Conservation (phyloP, 2,113 vertebrate genomes). For the Dicerorhinus sumatrensis region DNA sequence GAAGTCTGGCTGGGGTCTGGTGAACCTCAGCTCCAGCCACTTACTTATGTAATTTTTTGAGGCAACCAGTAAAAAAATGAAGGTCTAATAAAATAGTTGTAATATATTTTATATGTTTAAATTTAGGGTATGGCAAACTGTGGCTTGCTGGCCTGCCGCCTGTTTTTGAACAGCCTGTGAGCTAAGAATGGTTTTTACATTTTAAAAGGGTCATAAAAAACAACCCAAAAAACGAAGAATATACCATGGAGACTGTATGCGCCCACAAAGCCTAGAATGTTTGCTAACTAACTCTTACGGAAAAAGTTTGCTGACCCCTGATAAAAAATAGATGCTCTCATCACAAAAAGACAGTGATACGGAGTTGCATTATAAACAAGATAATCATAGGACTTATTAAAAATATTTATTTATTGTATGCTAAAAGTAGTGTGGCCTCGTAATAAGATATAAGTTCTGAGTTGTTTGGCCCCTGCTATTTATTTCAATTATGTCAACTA, state of each 20-base stretch:
- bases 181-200: constrained; percentile 17
- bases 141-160: not conserved
- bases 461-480: not conserved
- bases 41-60: not conserved
- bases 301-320: not conserved
- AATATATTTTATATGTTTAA: not conserved
- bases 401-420: not conserved
- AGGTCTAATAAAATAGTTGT: not conserved
- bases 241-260: not conserved
- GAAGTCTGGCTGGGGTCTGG: not conserved
- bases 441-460: not conserved
- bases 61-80: not conserved
- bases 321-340: not conserved
- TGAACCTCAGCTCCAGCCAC: not conserved
- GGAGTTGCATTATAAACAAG: not conserved
- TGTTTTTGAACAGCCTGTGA: not conserved
- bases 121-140: not conserved
- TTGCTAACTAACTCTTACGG: not conserved
- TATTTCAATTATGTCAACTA: not conserved
- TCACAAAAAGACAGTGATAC: not conserved
- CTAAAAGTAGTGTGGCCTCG: not conserved
- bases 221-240: not conserved
- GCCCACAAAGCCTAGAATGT: not conserved
- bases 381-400: not conserved
- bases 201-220: constrained; percentile 43